A percentile compares a stretch with the other conserved stretches of the same genome.
phyloP scores from a whole-genome alignment of 2,113 vertebrate genomes.

The Dermatemys mawii region DNA sequence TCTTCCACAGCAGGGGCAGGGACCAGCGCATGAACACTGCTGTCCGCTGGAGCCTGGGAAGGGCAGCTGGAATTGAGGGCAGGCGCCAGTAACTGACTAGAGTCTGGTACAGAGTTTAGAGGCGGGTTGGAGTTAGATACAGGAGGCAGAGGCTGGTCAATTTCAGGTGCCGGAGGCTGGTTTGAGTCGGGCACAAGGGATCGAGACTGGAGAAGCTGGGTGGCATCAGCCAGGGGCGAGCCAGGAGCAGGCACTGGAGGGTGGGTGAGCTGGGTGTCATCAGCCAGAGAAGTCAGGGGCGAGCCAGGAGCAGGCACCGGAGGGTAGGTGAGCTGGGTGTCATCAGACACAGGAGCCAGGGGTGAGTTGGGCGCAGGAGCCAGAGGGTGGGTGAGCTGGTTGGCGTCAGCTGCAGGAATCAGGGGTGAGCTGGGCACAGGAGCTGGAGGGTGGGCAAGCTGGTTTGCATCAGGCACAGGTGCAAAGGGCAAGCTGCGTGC shows the following conservation, averaged over 20 bases:
- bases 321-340: background rate
- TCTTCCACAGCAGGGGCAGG: background rate
- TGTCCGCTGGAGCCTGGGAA: background rate
- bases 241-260: background rate
- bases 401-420: background rate
- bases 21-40: background rate
- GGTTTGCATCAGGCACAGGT: background rate
- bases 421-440: background rate
- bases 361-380: too few species aligned
- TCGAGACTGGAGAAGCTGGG: conserved; percentile 40
- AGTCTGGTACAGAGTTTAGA: background rate
- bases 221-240: conserved; percentile 48
- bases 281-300: background rate
- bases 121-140: background rate
- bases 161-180: background rate
- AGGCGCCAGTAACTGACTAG: background rate
- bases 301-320: background rate
- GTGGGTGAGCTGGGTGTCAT: background rate
- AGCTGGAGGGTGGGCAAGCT: fast-evolving
- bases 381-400: background rate
- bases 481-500: background rate
- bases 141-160: background rate
- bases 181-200: background rate
- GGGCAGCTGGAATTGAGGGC: background rate
- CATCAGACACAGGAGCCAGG: background rate